phyloP scores from a whole-genome alignment of 1,140 invertebrate species.

The Platyscapa corneri region DNA sequence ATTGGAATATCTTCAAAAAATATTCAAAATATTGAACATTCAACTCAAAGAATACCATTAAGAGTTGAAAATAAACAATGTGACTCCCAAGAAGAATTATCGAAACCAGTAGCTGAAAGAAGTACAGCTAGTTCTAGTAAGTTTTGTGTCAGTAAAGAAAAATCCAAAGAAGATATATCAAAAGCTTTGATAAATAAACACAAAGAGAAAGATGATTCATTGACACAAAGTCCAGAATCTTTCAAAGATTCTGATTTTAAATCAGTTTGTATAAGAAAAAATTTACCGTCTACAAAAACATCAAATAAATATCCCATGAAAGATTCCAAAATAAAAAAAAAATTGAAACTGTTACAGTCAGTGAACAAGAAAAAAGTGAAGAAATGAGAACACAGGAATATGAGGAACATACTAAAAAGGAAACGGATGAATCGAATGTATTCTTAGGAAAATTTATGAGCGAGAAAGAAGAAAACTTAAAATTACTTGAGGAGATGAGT shows the following conservation, averaged over 20 bases:
- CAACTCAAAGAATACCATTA: conserved; percentile 5
- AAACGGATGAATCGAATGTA: conserved; percentile 59
- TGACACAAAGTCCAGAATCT: conserved; percentile 16
- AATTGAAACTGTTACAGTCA: conserved; percentile 55
- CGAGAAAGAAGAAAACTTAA: conserved; percentile 57
- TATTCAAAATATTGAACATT: conserved; percentile 7
- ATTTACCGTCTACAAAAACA: background rate
- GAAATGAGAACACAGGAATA: conserved; percentile 59
- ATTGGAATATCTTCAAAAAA: background rate
- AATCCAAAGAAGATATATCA: conserved; percentile 5
- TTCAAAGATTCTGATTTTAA: conserved; percentile 30
- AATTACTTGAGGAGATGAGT: conserved; percentile 58
- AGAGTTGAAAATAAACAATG: conserved; percentile 16
- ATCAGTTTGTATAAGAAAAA: conserved; percentile 14
- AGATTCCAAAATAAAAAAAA: conserved; percentile 52
- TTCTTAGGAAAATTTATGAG: conserved; percentile 59
- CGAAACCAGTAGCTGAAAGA: conserved; percentile 5
- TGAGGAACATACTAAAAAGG: conserved; percentile 59
- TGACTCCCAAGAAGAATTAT: conserved; percentile 30
- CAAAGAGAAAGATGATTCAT: conserved; percentile 43
- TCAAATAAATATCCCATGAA: conserved; percentile 41
- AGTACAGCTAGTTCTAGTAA: background rate
- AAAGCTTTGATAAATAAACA: background rate
- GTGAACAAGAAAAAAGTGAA: conserved; percentile 63
- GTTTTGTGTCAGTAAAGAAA: conserved; percentile 7